Base-by-base conservation (phyloP, 1,140 invertebrate species). In the Linepithema humile region DNA sequence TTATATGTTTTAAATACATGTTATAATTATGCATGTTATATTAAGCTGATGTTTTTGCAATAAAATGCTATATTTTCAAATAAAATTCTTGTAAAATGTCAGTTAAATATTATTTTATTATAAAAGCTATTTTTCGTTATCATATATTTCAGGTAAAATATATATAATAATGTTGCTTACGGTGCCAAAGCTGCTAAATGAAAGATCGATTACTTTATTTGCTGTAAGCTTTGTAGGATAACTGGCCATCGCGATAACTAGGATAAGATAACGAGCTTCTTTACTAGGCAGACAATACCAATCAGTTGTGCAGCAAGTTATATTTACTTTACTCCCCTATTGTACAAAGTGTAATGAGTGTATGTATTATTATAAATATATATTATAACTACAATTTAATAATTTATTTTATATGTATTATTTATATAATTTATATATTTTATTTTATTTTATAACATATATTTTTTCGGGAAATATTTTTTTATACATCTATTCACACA, bases 251-350 rank as follows among this genome's bases (percentile, higher is more conserved):
- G 72, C 70, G 12, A 89, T 87, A 17, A 89, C 48, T 57, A 89
- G 32, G 9, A 87, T 59, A 5, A 90, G 20, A 53, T 65, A 55
- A n/a, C 65, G 60, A 48, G 69, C 53, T 50, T 62, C 32, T 74
- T 84, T 83, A 10, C 32, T 55, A 32, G 77, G 82, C 4, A 89
- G 38, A 2, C 55, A 69, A 60, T 89, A 88, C 88, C 89, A 90
- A 43, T 89, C 70, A 17, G 86, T 67, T 17, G 43, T 83, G 43
- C 84, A 89, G 2, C 65, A 64, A 29, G 64, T 74, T 57, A 43
- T 64, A 17, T 74, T 78, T 55, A 90, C 69, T 65, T 85, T 80
- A 48, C 45, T 50, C 1, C 77, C 82, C 85, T 90, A 45, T 77
- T 5, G 32, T 43, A n/a, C 2, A 77, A 50, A 65, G 23, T 38